Evolutionary conservation across 2,797 vertebrate genomes (phyloP).

Genomic region (Sebastes wilsoni): DNA sequence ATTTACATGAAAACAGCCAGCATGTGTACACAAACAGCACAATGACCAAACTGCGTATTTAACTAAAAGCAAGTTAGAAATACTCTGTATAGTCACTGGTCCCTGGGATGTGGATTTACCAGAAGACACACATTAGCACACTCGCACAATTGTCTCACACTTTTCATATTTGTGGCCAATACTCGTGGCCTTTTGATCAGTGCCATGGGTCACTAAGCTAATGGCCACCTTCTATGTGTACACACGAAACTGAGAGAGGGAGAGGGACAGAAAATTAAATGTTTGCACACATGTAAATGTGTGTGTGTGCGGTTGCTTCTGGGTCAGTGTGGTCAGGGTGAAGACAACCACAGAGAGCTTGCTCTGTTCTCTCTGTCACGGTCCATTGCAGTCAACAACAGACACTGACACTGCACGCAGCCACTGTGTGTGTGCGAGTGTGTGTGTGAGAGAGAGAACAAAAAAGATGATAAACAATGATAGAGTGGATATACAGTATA

Average conservation of each 20-base stretch:
- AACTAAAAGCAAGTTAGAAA: neutral
- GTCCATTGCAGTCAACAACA: conserved; percentile 67
- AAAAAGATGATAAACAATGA: too few species aligned
- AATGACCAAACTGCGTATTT: neutral
- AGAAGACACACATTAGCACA: neutral
- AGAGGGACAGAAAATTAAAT: conserved; percentile 36
- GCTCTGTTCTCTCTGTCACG: conserved; percentile 69
- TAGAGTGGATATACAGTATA: neutral
- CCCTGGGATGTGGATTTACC: neutral
- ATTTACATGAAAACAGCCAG: neutral
- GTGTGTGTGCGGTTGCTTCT: conserved; percentile 41
- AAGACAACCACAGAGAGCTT: conserved; percentile 63
- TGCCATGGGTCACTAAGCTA: conserved; percentile 43
- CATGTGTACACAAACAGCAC: neutral
- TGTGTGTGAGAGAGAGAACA: neutral
- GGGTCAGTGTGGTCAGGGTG: conserved; percentile 63
- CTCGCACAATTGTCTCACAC: conserved; percentile 16
- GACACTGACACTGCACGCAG: conserved; percentile 45
- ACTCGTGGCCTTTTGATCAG: conserved; percentile 41
- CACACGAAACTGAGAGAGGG: conserved; percentile 19
- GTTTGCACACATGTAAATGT: conserved; percentile 44
- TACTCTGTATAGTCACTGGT: neutral
- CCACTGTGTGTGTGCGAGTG: conserved; percentile 35
- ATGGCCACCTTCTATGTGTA: conserved; percentile 38
- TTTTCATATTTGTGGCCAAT: conserved; percentile 46